Conservation (phyloP, 2,888 invertebrate genomes). For the Nephrotoma appendiculata region DNA sequence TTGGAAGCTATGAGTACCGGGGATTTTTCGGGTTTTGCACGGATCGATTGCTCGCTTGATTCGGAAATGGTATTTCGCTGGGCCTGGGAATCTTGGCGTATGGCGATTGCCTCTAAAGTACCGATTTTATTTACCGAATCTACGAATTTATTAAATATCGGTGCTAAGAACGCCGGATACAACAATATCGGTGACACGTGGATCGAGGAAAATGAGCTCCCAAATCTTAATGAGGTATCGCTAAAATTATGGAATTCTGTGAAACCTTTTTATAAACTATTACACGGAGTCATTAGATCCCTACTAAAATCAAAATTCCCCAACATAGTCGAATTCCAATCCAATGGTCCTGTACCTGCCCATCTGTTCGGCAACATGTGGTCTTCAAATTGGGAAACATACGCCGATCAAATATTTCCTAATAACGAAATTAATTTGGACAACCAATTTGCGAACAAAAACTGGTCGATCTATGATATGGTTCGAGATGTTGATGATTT, state of each 20-base stretch:
- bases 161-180: constrained; percentile 46
- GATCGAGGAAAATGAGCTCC: constrained; percentile 48
- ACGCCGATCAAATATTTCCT: constrained; percentile 41
- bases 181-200: constrained; percentile 46
- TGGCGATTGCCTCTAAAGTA: constrained; percentile 42
- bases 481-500: constrained; percentile 50
- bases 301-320: constrained; percentile 36
- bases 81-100: constrained; percentile 54
- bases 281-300: constrained; percentile 58
- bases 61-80: constrained; percentile 36
- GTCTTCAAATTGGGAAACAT: constrained; percentile 53
- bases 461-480: constrained; percentile 45
- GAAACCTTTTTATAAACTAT: constrained; percentile 46
- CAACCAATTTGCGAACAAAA: constrained; percentile 34
- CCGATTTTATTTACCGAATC: constrained; percentile 38
- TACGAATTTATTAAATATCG: constrained; percentile 44
- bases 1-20: constrained; percentile 42
- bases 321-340: constrained; percentile 41
- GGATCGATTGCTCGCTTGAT: constrained; percentile 16
- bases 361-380: constrained; percentile 55
- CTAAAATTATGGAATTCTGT: constrained; percentile 39
- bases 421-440: constrained; percentile 35
- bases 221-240: constrained; percentile 39
- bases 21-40: constrained; percentile 18
- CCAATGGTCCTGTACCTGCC: constrained; percentile 46